Base-by-base conservation (phyloP, 2,113 vertebrate genomes). In the Protobothrops flavoviridis region DNA sequence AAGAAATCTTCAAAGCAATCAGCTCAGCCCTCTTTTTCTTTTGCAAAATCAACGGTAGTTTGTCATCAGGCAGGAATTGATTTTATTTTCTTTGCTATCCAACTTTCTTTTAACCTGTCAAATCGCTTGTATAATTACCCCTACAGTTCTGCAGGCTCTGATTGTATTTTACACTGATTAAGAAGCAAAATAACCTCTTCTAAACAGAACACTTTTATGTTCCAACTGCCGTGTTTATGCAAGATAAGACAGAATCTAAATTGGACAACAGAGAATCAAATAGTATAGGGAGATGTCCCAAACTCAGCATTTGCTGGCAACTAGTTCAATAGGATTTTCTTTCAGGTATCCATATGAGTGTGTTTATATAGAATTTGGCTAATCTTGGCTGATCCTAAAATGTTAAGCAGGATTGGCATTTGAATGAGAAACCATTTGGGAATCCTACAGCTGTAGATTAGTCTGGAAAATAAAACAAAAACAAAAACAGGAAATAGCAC, bases 181-280 rank as follows among this genome's bases (percentile, higher is more conserved):
- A 11, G 48, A 95, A n/a, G 93, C 48, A 96, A 94, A 95, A 57
- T 29, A 91, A 0, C 0, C n/a, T 94, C 94, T 96, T 89, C 94
- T 92, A 95, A 97, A 95, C 12, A 96, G 95, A 95, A 94, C 88
- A 91, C 26, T 96, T 96, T 94, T 94, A 95, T 94, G 89, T 95
- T 59, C 88, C 94, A 96, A 56, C 23, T 92, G 94, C 92, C 69
- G 33, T 2, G 39, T 12, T 95, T 88, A 94, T 6, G 3, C 74
- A 92, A 91, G 95, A 92, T 87, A 97, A 91, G 0, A 93, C 29
- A 94, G 56, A 95, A 94, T 15, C 29, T 29, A 89, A 92, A 81
- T 81, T 7, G 17, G 74, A 81, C 33, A 43, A 81, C 17, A 43
- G 33, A 81, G 74, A 81, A 81, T 81, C 74, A 43, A 81, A 81